Base-by-base conservation (phyloP, 2,113 vertebrate species). In the Alectura lathami region DNA sequence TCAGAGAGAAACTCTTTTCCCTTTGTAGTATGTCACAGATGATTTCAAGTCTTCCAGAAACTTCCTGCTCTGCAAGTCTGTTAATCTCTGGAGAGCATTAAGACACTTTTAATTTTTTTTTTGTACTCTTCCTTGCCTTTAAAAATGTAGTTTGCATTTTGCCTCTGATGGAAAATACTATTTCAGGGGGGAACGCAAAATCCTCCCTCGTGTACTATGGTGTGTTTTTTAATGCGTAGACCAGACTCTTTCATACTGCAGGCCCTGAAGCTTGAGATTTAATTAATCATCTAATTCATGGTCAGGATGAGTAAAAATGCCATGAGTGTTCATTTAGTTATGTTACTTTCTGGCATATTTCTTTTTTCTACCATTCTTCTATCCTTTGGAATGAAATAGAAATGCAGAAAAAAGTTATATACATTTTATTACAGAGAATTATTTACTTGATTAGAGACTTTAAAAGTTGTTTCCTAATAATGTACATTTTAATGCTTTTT, bases 221-320 rank as follows among this genome's bases (percentile, higher is more conserved):
- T 6, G 38, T n/a, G 18, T 57, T 34, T 66, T 42, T 83, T 36
- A 87, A 56, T 43, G 13, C 40, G 27, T 7, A 3, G 53, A 91
- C 40, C 14, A 68, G 34, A 6, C 3, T 42, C 16, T 83, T 82
- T 83, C 38, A 47, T 64, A 60, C n/a, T 81, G 83, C 40, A 88
- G 72, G 79, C 68, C 60, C 79, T 60, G 43, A 86, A 89, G 87
- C 34, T 36, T 51, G 42, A 81, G 43, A 83, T 91, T 63, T 67
- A 91, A 92, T 91, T 94, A 90, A 90, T 81, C 38, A 56, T 70
- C 48, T 57, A 69, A 67, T 85, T 94, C 56, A 51, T 67, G 59
- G 34, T 51, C 86, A 34, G 62, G 60, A 94, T 88, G 54, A 86
- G 29, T 86, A 54, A 91, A 95, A 96, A 68, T 60, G 51, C 47